Base-by-base conservation (phyloP, 1,140 invertebrate species). In the Solenopsis invicta region DNA sequence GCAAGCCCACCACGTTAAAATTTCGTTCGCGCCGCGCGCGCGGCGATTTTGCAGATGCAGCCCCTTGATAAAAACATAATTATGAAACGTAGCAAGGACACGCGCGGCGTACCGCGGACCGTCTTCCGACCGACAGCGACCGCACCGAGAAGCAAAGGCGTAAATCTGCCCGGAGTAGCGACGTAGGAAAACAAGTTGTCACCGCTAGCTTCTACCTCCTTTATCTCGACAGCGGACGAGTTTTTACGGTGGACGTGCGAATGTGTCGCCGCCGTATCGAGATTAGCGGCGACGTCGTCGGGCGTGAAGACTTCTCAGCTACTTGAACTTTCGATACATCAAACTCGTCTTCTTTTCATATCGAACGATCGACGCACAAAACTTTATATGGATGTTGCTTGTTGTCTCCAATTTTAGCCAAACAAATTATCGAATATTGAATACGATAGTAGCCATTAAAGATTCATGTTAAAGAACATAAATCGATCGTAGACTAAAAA, bases 111-210 rank as follows among this genome's bases (percentile, higher is more conserved):
- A 18, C 41, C 81, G 54, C 72, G 72, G 18, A 37, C 24, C 54
- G 41, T 76, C 56, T 85, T 85, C 72, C 81, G 81, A 69, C 72
- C 56, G 81, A 78, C 74, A 24, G 37, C 45, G 41, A 10, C 56
- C 72, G 52, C 34, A 24, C 37, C 45, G 81, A 41, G 59, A 66
- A 29, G 59, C 13, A 85, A 48, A 82, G 54, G 52, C 21, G 80
- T 84, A 84, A 84, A 84, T 84, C 80, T 84, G 80, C 56, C 0
- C 52, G 10, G 24, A 41, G 54, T 54, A 61, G 66, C 66, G 37
- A 82, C 54, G 80, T 82, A 84, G 80, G 80, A 84, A 84, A 84
- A 75, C 80, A 84, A 75, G 80, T 84, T 84, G 80, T 84, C 80
- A 84, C 69, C 69, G 69, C 54, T 10, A 10, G 54, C 67, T 74